Evolutionary conservation across 2,888 invertebrate species (phyloP), one percentile per base, ranked within the genome.

Genomic region (Drosophila dives): DNA sequence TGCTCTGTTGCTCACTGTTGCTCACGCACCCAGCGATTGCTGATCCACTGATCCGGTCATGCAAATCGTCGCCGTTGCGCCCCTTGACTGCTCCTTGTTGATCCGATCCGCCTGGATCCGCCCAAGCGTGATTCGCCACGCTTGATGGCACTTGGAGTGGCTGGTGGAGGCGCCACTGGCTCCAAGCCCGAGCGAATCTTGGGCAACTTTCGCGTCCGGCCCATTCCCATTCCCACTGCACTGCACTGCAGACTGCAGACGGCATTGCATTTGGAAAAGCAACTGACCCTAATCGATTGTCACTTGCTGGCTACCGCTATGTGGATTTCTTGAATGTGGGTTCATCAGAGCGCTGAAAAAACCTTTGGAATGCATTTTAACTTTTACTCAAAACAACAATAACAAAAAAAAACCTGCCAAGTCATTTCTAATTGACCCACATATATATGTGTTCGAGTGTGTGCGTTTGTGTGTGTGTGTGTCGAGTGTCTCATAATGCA

Each of bases 361-460:
- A 72, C 81, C 75, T 72, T 77, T 81, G 72, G 72, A 81, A 72
- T 77, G 73, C 78, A 77, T 56, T 66, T 77, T 55, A 54, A 72
- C 90, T 84, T 70, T 85, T 85, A 85, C 83, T 64, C 55, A 45
- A 34, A 34, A 34, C 50, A 55, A 58, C 20, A 29, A n/a, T 20
- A 36, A 40, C 23, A 15, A 56, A 40, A 56, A 49, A 55, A 85
- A 90, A 90, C 54, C 77, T 83, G 90, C 84, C 70, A 69, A 88
- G 90, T 85, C 85, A 85, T 83, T 80, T 75, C 83, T 80, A 87
- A 89, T 85, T 89, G 83, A 89, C 86, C 83, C 86, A 86, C 72
- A 78, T 70, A 40, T 38, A 55, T 20, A 12, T 42, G 3, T 20
- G 11, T 42, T 1, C 12, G 7, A 1, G 11, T 11, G 2, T 11